Base-by-base conservation (phyloP, 2,797 vertebrate species). In the Tarsius wallacei region DNA sequence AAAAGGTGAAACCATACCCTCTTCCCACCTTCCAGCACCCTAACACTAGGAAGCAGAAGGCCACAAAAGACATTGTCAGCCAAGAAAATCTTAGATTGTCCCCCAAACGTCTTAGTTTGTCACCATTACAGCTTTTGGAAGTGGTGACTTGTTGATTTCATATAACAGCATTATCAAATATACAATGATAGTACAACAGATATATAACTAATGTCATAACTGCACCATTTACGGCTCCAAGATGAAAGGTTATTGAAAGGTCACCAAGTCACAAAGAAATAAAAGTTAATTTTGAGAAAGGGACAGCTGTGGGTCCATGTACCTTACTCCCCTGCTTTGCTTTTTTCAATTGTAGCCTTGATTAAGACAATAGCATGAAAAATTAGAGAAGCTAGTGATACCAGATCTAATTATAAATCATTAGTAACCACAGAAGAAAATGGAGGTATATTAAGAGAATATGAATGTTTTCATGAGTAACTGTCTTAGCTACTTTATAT, bases 401-500 rank as follows among this genome's bases (percentile, higher is more conserved):
- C 7, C 36, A 86, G 91, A 87, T 57, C 36, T 64, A 73, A 83
- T 21, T 7, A 33, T 51, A 91, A 83, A 64, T 63, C 49, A 59
- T 59, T 96, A 28, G n/a, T 66, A 57, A 49, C 24, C 77, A 59
- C 0, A 33, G 14, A 13, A 49, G 6, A 87, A 64, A 70, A 28
- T 84, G 12, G 21, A 87, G 47, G 83, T 36, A 74, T 31, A 57
- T 3, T 51, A 91, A 61, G 31, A 53, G 17, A 7, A 90, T 73
- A 5, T 64, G 53, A 92, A 88, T 70, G 28, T 5, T 76, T 87
- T 93, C 31, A 16, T 51, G 36, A 12, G 11, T 59, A 16, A 57
- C 66, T 84, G 24, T 80, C 71, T 93, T 81, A 76, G 55, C 85
- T 77, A 94, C 12, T 66, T 87, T 53, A 42, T n/a, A 1, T 70